Evolutionary conservation across 1,140 invertebrate genomes (phyloP).

Genomic region (Tetranychus urticae): DNA sequence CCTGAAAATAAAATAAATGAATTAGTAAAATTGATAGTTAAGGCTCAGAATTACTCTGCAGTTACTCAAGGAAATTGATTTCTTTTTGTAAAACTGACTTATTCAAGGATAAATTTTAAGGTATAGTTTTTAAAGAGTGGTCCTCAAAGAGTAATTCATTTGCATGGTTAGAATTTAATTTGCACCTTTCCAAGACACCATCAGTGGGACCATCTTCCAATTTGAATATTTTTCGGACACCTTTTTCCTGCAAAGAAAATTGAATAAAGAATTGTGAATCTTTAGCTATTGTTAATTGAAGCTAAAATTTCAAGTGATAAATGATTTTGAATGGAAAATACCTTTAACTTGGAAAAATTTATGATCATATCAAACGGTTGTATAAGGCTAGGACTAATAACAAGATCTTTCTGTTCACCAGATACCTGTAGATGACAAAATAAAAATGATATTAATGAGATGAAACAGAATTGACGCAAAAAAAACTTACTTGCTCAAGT

Average conservation of each 20-base stretch:
- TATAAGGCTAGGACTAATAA: slow-evolving; percentile 9
- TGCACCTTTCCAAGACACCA: slow-evolving; percentile 4
- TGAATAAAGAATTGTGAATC: background rate
- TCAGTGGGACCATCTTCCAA: background rate
- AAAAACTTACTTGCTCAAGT: slow-evolving; percentile 1
- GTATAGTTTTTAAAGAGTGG: no score
- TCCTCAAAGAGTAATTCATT: background rate
- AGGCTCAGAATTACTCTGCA: no score
- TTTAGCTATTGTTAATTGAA: no score
- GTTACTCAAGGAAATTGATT: no score
- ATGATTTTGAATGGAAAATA: background rate
- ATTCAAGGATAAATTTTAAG: no score
- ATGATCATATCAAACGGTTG: slow-evolving; percentile 9
- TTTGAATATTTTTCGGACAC: slow-evolving; percentile 7
- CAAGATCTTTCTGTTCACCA: slow-evolving; percentile 10
- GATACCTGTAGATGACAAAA: slow-evolving; percentile 9
- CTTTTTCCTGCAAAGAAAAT: slow-evolving; percentile 1
- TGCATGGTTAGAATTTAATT: background rate
- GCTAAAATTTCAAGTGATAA: no score
- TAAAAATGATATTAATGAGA: background rate
- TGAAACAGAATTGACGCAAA: background rate
- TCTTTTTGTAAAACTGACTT: no score
- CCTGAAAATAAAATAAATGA: background rate
- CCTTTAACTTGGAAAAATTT: slow-evolving; percentile 9
- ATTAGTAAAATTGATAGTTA: background rate